Conservation (phyloP, 2,113 vertebrate genomes). For the Actenoides lindsayi region DNA sequence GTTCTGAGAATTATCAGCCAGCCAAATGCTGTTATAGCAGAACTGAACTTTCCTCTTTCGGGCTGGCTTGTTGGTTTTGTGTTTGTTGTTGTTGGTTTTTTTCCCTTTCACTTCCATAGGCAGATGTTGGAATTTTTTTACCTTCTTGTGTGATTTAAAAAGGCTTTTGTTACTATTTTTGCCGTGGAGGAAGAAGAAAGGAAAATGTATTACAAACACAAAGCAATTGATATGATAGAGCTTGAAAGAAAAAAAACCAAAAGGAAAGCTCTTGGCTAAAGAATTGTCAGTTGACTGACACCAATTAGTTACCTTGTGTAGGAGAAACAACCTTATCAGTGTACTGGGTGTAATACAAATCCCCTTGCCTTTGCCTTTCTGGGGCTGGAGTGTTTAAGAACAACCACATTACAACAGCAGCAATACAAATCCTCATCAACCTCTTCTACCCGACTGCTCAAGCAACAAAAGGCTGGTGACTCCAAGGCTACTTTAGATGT, state of each 20-base stretch:
- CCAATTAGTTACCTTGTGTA: background rate
- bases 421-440: background rate
- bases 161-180: background rate
- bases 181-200: background rate
- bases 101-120: background rate
- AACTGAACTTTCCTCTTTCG: background rate
- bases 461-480: background rate
- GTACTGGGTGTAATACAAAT: background rate
- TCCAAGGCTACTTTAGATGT: background rate
- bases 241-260: background rate
- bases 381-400: background rate
- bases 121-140: background rate
- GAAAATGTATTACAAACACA: background rate
- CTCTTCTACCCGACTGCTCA: background rate
- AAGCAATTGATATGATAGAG: background rate
- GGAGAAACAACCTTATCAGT: background rate
- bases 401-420: background rate
- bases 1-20: background rate
- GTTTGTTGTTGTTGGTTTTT: too few species aligned
- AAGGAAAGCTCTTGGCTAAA: background rate
- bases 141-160: background rate
- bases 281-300: background rate
- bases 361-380: background rate
- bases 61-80: background rate
- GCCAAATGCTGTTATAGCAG: background rate